Evolutionary conservation across 2,888 invertebrate species (phyloP).

Genomic region (Thumatha senex): DNA sequence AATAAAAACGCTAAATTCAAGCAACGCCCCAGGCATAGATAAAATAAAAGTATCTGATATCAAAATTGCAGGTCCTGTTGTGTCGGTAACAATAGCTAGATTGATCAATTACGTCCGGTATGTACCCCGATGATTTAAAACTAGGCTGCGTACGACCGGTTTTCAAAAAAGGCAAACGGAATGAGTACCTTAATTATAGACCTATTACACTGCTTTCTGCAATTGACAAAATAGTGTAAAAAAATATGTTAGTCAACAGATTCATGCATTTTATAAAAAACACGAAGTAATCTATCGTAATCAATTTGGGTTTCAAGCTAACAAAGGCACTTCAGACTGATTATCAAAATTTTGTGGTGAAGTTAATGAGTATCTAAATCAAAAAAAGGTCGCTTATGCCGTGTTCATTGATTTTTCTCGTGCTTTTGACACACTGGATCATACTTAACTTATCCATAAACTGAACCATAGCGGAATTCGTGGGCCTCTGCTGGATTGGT

Average conservation of each 20-base stretch:
- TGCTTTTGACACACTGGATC: background rate
- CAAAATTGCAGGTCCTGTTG: background rate
- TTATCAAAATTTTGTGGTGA: background rate
- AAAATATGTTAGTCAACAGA: background rate
- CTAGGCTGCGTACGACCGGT: background rate
- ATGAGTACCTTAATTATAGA: background rate
- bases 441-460: background rate
- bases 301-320: background rate
- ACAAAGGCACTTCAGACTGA: background rate
- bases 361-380: background rate
- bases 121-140: background rate
- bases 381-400: background rate
- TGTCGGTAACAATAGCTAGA: background rate
- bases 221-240: background rate
- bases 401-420: background rate
- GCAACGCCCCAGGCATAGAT: background rate
- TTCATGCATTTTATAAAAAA: background rate
- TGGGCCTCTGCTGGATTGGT: too few relatives aligned
- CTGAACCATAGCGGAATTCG: too few relatives aligned
- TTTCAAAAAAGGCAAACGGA: background rate
- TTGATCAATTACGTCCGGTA: background rate
- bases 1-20: background rate
- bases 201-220: background rate
- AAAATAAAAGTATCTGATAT: background rate
- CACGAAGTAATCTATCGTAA: background rate